Base-by-base conservation (phyloP, 2,113 vertebrate species). In the Speoplatyrhinus poulsoni region DNA sequence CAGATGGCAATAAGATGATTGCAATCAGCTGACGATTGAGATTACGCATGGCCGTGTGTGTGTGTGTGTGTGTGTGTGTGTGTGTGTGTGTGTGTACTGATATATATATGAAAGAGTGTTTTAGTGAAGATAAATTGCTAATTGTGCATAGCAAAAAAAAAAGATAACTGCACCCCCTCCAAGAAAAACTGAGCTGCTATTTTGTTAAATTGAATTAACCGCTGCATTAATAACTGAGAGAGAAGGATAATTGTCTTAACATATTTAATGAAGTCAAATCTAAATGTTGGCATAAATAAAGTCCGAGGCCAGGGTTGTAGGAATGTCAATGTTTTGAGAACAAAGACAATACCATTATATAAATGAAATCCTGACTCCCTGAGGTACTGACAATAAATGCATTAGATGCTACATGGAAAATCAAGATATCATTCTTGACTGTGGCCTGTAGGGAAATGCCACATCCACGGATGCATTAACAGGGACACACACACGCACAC, bases 61-160 rank as follows among this genome's bases (percentile, higher is more conserved):
- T 26, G 26, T 26, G 26, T 26, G 26, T 26, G 19, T 26, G 19
- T 26, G 19, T 26, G 19, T 26, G 19, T 26, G 19, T 61, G 67
- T 67, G 56, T 67, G 56, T 69, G 13, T 15, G 10, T 72, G 74
- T 68, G 60, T 68, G 48, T 65, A 60, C 57, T 7, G 55, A 32
- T 19, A 16, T 48, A 69, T 46, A 72, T 61, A 54, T 1, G 4
- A 26, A 26, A 26, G 26, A 3, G 33, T 61, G 16, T 15, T 76
- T 75, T 76, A 56, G 62, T 70, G 66, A 67, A 75, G 60, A 75
- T 66, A 66, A 73, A 82, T 82, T 69, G 58, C 67, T 74, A 78
- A 85, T 71, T 81, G 81, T 9, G 2, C 52, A 5, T 49, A 81
- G 68, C 69, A 72, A 62, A 81, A 74, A 26, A 52, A 53, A 60